phyloP scores from a whole-genome alignment of 2,797 vertebrate species.

The Paedocypris micromegethes region DNA sequence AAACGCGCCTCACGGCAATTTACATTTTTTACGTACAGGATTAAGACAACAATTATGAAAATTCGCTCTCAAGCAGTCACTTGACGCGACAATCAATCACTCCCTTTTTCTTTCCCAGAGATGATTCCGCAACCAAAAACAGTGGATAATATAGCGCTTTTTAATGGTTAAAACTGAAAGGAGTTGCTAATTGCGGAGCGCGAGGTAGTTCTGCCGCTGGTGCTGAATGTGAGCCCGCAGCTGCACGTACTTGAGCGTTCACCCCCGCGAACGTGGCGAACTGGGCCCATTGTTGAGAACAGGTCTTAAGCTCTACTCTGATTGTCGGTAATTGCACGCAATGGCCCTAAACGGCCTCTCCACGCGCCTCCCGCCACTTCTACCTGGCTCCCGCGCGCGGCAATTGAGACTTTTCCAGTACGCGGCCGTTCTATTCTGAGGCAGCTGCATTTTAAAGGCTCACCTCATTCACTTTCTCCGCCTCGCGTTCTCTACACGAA shows the following conservation, averaged over 20 bases:
- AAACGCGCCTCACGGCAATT: conserved; percentile 49
- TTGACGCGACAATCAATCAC: conserved; percentile 70
- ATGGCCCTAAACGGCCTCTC: conserved; percentile 94
- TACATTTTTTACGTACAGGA: conserved; percentile 60
- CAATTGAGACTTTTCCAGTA: conserved; percentile 83
- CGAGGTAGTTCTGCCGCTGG: conserved; percentile 79
- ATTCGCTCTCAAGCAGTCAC: conserved; percentile 65
- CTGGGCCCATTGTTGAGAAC: conserved; percentile 88
- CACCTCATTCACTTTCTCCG: conserved; percentile 56
- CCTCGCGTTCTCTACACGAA: conserved; percentile 63
- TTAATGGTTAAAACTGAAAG: conserved; percentile 77
- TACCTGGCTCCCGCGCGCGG: conserved; percentile 89
- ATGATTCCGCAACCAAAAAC: conserved; percentile 74
- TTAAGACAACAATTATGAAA: conserved; percentile 74
- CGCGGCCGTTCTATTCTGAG: conserved; percentile 62
- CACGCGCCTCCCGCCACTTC: conserved; percentile 81
- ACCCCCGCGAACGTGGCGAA: conserved; percentile 87
- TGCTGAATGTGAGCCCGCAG: conserved; percentile 89
- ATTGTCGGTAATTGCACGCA: conserved; percentile 96
- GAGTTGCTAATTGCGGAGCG: conserved; percentile 89
- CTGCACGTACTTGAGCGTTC: conserved; percentile 98
- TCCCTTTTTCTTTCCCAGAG: conserved; percentile 41
- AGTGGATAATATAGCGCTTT: conserved; percentile 78
- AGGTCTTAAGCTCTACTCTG: conserved; percentile 86
- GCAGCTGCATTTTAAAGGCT: conserved; percentile 83